Evolutionary conservation across 2,113 vertebrate species (phyloP), one percentile per base, ranked within the genome.

Genomic region (Parus major): DNA sequence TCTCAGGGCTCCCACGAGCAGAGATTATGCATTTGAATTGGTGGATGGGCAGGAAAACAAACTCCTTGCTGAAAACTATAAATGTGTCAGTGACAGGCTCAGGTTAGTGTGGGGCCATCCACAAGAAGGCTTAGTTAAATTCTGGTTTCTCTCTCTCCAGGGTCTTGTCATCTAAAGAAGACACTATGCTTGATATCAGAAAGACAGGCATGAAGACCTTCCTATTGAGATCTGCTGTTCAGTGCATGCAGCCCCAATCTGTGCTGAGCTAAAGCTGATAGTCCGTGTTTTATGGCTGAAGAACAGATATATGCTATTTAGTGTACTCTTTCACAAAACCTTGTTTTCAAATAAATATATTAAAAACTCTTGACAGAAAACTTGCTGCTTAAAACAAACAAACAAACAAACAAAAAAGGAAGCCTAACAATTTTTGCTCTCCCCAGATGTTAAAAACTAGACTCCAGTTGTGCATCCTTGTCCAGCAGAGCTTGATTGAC

Each of bases 341-440:
- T 95, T 91, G 94, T 98, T 98, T 98, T 98, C 96, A 97, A 98
- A 98, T 98, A 98, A 98, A 98, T 97, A 96, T 96, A 97, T 97
- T 98, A 98, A 98, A 98, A 97, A 95, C 80, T 97, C 91, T 90
- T 89, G 81, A 86, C 73, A 91, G 86, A 78, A 59, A 88, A 86
- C 16, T 50, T 87, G 12, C 24, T 92, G 23, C 29, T 82, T 93
- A 46, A 53, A 80, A 53, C 49, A 52, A 78, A 33, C n/a, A n/a
- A n/a, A n/a, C 6, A 55, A 25, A 80, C 9, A 88, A 57, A 91
- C 55, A 91, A 63, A 60, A 70, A 59, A 39, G 3, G 8, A 91
- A 68, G 22, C 22, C 17, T 47, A 29, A 49, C 31, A 89, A 24
- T 9, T 78, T 27, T 59, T 80, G 0, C 23, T 92, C 10, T n/a